phyloP scores from a whole-genome alignment of 2,888 invertebrate genomes.

The Clivina fossor region DNA sequence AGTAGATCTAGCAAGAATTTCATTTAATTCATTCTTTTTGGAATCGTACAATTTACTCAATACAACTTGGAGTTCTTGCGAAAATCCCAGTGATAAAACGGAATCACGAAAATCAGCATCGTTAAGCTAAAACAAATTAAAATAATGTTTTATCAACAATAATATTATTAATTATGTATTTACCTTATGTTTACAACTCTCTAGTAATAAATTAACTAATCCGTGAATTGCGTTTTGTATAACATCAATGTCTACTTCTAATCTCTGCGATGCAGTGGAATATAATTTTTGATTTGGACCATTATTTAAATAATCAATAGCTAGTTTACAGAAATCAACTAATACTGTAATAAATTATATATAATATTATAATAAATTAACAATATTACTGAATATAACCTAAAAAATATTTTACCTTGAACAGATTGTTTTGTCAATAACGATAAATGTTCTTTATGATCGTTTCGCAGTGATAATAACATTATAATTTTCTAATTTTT shows the following conservation, averaged over 20 bases:
- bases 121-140: slow-evolving; percentile 50
- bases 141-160: slow-evolving; percentile 44
- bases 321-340: slow-evolving; percentile 70
- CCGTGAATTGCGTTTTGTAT: slow-evolving; percentile 71
- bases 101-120: slow-evolving; percentile 56
- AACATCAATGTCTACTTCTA: slow-evolving; percentile 57
- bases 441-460: slow-evolving; percentile 61
- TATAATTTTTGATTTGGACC: slow-evolving; percentile 66
- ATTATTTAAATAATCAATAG: slow-evolving; percentile 66
- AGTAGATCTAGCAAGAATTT: slow-evolving; percentile 55
- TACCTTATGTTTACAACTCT: slow-evolving; percentile 71
- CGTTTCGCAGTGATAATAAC: slow-evolving; percentile 56
- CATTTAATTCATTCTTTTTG: slow-evolving; percentile 59
- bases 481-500: too few species aligned
- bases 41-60: slow-evolving; percentile 62
- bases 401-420: slow-evolving; percentile 51
- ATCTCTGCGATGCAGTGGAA: slow-evolving; percentile 64
- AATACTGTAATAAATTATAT: slow-evolving; percentile 58
- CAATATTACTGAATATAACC: not conserved
- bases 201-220: slow-evolving; percentile 70
- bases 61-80: slow-evolving; percentile 61
- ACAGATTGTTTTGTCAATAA: slow-evolving; percentile 57
- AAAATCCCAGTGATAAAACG: slow-evolving; percentile 59
- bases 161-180: slow-evolving; percentile 37
- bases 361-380: slow-evolving; percentile 12